These are phyloP conservation scores for Whitmania pigra DNA, from an alignment of 1,140 invertebrate genomes.

Conservation along the genomic window DNA sequence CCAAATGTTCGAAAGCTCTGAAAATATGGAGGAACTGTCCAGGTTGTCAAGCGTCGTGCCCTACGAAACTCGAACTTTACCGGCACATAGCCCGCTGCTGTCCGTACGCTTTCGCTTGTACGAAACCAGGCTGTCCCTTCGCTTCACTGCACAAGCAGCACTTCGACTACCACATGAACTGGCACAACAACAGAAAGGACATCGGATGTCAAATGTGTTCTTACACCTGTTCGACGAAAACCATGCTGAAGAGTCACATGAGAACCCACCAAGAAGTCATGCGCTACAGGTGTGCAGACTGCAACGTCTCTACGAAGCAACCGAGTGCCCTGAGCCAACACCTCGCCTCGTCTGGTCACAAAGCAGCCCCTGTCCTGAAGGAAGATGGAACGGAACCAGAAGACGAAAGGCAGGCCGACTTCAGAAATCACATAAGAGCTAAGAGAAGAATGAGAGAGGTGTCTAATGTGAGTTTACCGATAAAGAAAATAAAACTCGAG, in stretches of 20 bases:
- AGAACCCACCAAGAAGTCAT: background rate
- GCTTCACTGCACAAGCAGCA: slow-evolving; percentile 5
- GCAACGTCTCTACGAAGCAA: background rate
- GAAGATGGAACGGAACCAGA: background rate
- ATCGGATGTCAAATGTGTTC: background rate
- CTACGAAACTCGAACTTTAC: too few species aligned
- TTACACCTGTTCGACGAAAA: background rate
- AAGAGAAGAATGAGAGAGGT: too few species aligned
- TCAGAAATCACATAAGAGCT: too few species aligned
- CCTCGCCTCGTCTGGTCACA: slow-evolving; percentile 1
- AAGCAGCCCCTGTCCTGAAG: background rate
- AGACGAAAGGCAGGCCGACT: too few species aligned
- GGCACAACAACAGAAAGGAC: background rate
- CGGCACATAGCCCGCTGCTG: too few species aligned
- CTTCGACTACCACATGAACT: slow-evolving; percentile 7
- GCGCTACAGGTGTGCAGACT: slow-evolving; percentile 2
- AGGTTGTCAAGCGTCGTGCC: too few species aligned
- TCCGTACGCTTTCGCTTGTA: too few species aligned
- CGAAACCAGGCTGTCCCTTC: slow-evolving; percentile 1
- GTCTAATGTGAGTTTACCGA: too few species aligned
- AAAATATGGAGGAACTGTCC: too few species aligned
- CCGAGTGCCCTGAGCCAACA: slow-evolving; percentile 3
- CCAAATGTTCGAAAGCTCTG: too few species aligned
- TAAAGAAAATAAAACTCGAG: too few species aligned
- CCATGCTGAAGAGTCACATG: slow-evolving; percentile 13